Percentiles rank a stretch among this genome's conserved stretches.
These are phyloP conservation scores for Thyatira batis DNA, from an alignment of 2,888 invertebrate genomes.

Conservation along the genomic window DNA sequence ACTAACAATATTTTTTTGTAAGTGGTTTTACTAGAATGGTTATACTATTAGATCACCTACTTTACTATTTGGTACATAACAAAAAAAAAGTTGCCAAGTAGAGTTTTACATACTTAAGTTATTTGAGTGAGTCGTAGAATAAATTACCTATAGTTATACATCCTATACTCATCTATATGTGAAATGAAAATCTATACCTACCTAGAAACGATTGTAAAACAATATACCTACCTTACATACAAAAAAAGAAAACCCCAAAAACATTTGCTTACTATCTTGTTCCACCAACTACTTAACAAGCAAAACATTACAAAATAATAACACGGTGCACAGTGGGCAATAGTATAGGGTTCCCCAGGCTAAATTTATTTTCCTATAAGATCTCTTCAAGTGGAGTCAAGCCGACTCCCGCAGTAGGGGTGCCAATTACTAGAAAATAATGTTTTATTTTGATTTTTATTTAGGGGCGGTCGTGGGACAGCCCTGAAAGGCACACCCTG, in stretches of 20 bases:
- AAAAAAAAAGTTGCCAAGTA: no score
- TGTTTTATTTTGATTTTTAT: constrained; percentile 79
- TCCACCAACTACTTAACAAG: constrained; percentile 50
- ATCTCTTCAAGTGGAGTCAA: constrained; percentile 76
- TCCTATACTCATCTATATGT: no score
- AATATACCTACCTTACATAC: no score
- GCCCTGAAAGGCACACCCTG: constrained; percentile 75
- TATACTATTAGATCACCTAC: no score
- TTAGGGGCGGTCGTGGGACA: constrained; percentile 81
- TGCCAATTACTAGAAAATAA: constrained; percentile 80
- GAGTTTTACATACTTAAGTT: no score
- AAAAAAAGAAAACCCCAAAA: background rate
- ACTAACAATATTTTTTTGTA: no score
- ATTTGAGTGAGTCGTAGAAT: no score
- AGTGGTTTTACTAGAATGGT: no score
- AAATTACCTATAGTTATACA: no score
- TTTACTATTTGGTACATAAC: no score
- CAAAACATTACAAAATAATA: constrained; percentile 68
- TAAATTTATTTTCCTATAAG: constrained; percentile 75
- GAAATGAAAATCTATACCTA: no score
- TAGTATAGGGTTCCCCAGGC: constrained; percentile 46
- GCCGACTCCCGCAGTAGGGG: constrained; percentile 71
- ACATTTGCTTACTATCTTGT: constrained; percentile 28
- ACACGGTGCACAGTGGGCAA: constrained; percentile 55
- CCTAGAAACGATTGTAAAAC: no score